These are phyloP conservation scores for Cenopis cana DNA, from an alignment of 2,888 invertebrate genomes.

Conservation along the genomic window DNA sequence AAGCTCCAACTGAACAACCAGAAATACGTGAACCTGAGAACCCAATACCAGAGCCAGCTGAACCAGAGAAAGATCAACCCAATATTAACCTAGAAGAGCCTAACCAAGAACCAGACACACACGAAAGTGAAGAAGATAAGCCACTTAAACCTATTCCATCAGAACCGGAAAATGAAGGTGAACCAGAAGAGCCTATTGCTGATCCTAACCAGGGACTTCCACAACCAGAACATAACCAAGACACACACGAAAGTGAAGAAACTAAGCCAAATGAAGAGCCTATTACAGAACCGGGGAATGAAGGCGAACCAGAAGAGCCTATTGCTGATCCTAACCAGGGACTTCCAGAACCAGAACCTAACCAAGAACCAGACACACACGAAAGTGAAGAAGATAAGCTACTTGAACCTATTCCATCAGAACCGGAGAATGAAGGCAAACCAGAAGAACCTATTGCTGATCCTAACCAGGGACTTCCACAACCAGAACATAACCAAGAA, in stretches of 20 bases:
- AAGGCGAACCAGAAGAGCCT: not conserved
- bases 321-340: constrained; percentile 6
- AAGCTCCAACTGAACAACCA: constrained; percentile 14
- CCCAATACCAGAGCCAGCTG: not conserved
- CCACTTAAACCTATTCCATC: not conserved
- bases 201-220: not conserved
- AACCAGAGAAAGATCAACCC: constrained; percentile 10
- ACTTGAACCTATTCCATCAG: not conserved
- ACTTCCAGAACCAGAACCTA: not conserved
- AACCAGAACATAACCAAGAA: constrained; percentile 7
- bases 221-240: constrained; percentile 1
- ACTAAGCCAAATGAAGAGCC: not conserved
- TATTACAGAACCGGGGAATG: not conserved
- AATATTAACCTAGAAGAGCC: not conserved
- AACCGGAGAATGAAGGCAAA: not conserved
- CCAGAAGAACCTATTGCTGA: constrained; percentile 3
- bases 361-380: not conserved
- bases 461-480: not conserved
- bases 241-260: not conserved
- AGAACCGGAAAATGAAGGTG: not conserved
- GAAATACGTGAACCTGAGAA: constrained; percentile 2
- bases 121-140: not conserved
- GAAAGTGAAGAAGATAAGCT: too few relatives aligned
- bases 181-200: constrained; percentile 1
- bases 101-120: constrained; percentile 4